Evolutionary conservation across 2,113 vertebrate species (phyloP), one percentile per base, ranked within the genome.

Genomic region (Xyliphius kryptos): DNA sequence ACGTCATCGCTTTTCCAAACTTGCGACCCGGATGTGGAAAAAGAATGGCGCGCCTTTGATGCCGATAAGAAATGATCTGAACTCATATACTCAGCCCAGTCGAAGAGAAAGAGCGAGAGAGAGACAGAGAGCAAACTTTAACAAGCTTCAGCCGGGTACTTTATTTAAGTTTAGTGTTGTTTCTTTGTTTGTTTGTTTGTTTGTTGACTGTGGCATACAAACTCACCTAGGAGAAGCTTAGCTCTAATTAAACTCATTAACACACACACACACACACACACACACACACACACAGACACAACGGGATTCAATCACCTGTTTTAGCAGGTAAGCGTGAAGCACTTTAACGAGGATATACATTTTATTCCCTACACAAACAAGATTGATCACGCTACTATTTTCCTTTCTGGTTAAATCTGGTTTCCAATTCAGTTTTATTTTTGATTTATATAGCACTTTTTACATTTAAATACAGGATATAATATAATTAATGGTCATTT

Each of bases 151-250:
- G 15, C 22, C 11, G 15, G 20, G 19, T 22, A 1, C 1, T 21
- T 57, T 44, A 43, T 43, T 43, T 57, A 11, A 57, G 16, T 43
- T 43, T 9, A 56, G 15, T 57, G 26, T 44, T 43, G 20, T 55
- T 17, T 1, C 11, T 19, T 38, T 37, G 12, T 49, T 9, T n/a
- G n/a, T n/a, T n/a, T n/a, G n/a, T n/a, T n/a, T n/a, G n/a, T n/a
- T n/a, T n/a, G n/a, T n/a, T n/a, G 3, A 7, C 40, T 57, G 19
- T 6, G 6, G 38, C 13, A 3, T 11, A 44, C 8, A 56, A 41
- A 41, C 54, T 41, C 38, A 20, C 9, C 54, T 20, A 2, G 6
- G 22, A 16, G 54, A 41, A 56, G 54, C 17, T 4, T 14, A 57
- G 40, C 40, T 41, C 40, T 44, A 2, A 22, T 56, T 56, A 56